Conservation (phyloP, 2,113 vertebrate species). For the Rhombomys opimus region DNA sequence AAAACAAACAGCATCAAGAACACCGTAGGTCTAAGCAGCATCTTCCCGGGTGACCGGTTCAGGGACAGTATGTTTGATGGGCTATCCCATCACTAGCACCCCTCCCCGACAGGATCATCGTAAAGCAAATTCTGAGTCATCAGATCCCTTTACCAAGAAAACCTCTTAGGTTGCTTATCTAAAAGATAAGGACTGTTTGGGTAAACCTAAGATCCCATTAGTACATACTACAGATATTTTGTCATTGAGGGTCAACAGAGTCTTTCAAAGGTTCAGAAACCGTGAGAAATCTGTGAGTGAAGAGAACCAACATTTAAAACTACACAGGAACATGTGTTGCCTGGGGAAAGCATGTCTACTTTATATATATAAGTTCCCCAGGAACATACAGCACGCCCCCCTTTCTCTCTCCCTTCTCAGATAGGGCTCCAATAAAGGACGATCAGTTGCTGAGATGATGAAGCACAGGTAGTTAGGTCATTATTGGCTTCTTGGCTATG, state of each 20-base stretch:
- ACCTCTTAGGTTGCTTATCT: neutral
- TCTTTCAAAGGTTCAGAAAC: neutral
- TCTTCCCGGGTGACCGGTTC: neutral
- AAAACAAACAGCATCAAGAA: neutral
- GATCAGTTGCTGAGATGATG: neutral
- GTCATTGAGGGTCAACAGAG: neutral
- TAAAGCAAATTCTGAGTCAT: slow-evolving; percentile 10
- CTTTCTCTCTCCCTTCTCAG: neutral
- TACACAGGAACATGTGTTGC: fast-evolving
- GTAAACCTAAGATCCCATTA: neutral
- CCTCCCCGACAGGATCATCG: neutral
- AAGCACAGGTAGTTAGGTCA: neutral
- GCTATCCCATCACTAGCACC: neutral
- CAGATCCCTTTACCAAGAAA: neutral
- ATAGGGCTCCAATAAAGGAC: neutral
- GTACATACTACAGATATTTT: neutral
- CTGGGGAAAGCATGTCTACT: neutral
- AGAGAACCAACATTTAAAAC: neutral
- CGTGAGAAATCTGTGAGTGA: neutral
- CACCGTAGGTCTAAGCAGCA: neutral
- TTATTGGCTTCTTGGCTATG: neutral
- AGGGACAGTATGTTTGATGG: neutral
- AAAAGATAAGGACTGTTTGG: slow-evolving; percentile 4
- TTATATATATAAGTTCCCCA: neutral
- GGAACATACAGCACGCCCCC: neutral